Evolutionary conservation across 2,797 vertebrate genomes (phyloP).

Genomic region (Galago senegalensis): DNA sequence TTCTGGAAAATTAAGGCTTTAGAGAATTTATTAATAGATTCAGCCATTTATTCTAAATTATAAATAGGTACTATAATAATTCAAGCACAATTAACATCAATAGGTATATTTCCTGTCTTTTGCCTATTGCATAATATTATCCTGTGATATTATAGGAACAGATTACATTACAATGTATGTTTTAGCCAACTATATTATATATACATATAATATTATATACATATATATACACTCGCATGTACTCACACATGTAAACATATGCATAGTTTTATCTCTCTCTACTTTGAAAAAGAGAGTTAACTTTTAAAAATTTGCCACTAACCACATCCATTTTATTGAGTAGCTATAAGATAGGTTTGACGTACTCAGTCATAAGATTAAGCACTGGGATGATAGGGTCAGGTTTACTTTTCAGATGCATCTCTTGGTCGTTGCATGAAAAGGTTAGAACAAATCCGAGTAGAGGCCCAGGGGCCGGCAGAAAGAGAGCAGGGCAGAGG

Average conservation of each 20-base stretch:
- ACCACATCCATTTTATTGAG: neutral
- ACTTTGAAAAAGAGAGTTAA: neutral
- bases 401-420: neutral
- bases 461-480: neutral
- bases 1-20: constrained; percentile 10
- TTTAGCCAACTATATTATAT: neutral
- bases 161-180: neutral
- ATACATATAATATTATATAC: no score
- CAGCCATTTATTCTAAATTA: neutral
- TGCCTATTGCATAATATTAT: neutral
- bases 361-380: neutral
- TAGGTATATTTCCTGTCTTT: neutral
- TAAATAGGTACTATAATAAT: neutral
- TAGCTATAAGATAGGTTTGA: neutral
- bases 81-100: neutral
- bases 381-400: neutral
- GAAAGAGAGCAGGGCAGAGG: neutral
- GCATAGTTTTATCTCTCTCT: neutral
- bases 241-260: neutral
- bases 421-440: neutral
- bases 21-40: neutral
- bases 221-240: no score
- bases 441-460: neutral
- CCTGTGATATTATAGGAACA: neutral
- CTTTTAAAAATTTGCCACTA: neutral